Evolutionary conservation across 2,113 vertebrate genomes (phyloP).

Genomic region (Grus americana): DNA sequence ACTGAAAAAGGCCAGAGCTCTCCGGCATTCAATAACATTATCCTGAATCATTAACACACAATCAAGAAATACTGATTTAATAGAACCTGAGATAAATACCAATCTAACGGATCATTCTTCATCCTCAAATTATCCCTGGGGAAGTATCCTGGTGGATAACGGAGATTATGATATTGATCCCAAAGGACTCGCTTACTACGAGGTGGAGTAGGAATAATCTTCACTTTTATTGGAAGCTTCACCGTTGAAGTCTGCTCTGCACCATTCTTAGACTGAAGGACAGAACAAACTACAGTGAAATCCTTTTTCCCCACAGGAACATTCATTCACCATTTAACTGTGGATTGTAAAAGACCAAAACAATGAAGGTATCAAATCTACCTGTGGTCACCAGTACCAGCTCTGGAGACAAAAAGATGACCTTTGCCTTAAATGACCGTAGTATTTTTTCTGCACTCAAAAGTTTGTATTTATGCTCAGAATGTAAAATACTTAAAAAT

Average conservation of each 20-base stretch:
- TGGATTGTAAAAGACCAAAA: background rate
- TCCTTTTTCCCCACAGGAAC: background rate
- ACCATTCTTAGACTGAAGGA: conserved; percentile 83
- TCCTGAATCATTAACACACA: background rate
- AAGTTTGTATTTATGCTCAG: background rate
- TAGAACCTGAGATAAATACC: conserved; percentile 76
- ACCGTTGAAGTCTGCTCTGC: conserved; percentile 91
- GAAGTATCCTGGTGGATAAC: conserved; percentile 97
- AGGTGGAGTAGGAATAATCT: conserved; percentile 94
- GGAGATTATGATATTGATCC: conserved; percentile 99
- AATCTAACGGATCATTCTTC: conserved; percentile 98
- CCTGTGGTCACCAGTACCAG: background rate
- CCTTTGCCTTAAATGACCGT: background rate
- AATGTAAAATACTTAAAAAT: background rate
- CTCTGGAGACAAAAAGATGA: background rate
- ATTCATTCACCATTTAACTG: background rate
- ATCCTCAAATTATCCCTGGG: conserved; percentile 96
- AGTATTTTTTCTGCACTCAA: background rate
- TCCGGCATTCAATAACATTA: background rate
- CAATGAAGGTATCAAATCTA: background rate
- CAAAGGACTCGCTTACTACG: conserved; percentile 94
- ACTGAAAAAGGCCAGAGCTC: background rate
- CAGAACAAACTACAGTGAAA: conserved; percentile 29
- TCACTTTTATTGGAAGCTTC: conserved; percentile 96
- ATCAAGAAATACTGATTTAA: background rate